These are phyloP conservation scores for Pinna nobilis DNA, from an alignment of 1,140 invertebrate species.

Conservation along the genomic window DNA sequence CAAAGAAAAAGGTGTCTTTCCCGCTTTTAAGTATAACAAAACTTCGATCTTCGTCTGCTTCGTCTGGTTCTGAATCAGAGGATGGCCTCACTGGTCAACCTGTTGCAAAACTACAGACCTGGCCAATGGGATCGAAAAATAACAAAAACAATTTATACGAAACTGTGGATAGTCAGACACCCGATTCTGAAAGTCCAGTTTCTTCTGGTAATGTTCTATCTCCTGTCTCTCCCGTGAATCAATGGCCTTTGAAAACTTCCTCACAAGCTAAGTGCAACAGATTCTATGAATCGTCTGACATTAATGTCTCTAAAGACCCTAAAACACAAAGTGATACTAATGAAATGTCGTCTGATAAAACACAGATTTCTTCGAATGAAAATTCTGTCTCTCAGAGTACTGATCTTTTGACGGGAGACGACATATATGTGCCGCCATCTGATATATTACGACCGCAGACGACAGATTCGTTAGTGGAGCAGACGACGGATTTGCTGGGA, in stretches of 20 bases:
- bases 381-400: too few species aligned
- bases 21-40: not conserved
- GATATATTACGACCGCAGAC: too few species aligned
- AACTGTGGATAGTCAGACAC: not conserved
- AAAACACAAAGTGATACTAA: too few species aligned
- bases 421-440: too few species aligned
- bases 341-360: too few species aligned
- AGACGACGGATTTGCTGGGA: too few species aligned
- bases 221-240: conserved; percentile 11
- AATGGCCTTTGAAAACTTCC: conserved; percentile 3
- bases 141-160: conserved; percentile 5
- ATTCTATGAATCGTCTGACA: conserved; percentile 13
- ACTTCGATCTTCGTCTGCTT: not conserved
- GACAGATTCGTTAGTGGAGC: not conserved
- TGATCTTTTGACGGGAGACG: too few species aligned
- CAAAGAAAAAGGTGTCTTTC: conserved; percentile 16
- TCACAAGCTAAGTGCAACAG: conserved; percentile 5
- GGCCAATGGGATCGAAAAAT: conserved; percentile 12
- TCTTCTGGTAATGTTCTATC: not conserved
- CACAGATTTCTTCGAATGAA: too few species aligned
- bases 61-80: conserved; percentile 5
- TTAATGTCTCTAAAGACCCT: too few species aligned
- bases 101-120: not conserved
- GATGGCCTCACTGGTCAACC: not conserved
- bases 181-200: not conserved